phyloP scores from a whole-genome alignment of 2,797 vertebrate species.

The Knipowitschia caucasica region DNA sequence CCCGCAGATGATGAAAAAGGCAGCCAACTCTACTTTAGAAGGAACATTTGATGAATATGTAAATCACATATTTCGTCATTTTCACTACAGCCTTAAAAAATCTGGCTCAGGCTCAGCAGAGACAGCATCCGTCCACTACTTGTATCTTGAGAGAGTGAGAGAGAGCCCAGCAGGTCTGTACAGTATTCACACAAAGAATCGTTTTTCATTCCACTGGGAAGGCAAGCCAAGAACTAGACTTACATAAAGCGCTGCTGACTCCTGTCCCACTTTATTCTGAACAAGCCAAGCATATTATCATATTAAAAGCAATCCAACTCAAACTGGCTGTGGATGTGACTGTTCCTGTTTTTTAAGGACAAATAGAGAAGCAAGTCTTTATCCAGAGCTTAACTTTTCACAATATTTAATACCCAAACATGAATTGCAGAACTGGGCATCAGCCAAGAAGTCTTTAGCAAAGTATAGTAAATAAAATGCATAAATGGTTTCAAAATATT shows the following conservation, averaged over 20 bases:
- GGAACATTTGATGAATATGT: constrained; percentile 55
- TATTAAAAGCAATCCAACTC: constrained; percentile 32
- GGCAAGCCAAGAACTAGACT: constrained; percentile 27
- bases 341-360: constrained; percentile 2
- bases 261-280: constrained; percentile 32
- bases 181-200: not conserved
- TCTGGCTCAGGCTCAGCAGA: constrained; percentile 25
- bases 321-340: constrained; percentile 18
- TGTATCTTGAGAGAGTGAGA: constrained; percentile 1
- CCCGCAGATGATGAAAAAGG: constrained; percentile 58
- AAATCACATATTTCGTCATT: constrained; percentile 38
- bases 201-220: constrained; percentile 12
- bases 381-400: constrained; percentile 4
- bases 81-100: constrained; percentile 29
- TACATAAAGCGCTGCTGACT: constrained; percentile 29
- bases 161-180: constrained; percentile 19
- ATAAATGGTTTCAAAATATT: not conserved
- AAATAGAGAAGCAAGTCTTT: not conserved
- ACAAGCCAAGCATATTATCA: constrained; percentile 23
- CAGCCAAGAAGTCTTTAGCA: not conserved
- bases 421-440: not conserved
- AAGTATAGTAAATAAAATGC: not conserved
- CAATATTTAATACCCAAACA: not conserved
- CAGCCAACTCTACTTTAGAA: constrained; percentile 44
- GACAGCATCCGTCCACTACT: constrained; percentile 16